Percentiles rank a stretch among this genome's conserved stretches.
Evolutionary conservation across 92 coral and sea anemone genomes (phyloP).

Genomic region (Galaxea fascicularis): DNA sequence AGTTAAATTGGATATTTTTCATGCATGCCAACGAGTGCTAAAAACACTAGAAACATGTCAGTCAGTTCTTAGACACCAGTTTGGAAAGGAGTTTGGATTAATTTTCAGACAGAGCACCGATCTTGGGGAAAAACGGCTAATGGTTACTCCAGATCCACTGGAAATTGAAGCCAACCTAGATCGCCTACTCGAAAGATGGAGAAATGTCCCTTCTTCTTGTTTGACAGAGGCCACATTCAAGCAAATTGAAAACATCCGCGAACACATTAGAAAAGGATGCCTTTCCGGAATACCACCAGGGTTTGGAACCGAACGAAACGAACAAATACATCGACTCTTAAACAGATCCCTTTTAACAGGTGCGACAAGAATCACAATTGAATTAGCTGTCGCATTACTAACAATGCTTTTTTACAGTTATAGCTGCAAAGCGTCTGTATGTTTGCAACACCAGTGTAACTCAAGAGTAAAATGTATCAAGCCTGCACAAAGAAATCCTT

Average conservation of each 20-base stretch:
- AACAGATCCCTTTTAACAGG: constrained; percentile 47
- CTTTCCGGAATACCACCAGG: constrained; percentile 57
- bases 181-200: constrained; percentile 49
- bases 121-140: constrained; percentile 24
- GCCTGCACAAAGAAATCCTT: constrained; percentile 1
- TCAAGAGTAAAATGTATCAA: constrained; percentile 23
- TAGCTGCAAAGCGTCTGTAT: constrained; percentile 26
- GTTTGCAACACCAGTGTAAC: constrained; percentile 23
- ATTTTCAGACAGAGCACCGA: constrained; percentile 29
- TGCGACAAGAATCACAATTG: constrained; percentile 31
- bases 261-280: constrained; percentile 53
- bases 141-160: constrained; percentile 12
- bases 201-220: constrained; percentile 5
- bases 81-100: too few species aligned
- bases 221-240: constrained; percentile 5
- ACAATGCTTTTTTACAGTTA: constrained; percentile 26
- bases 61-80: constrained; percentile 1
- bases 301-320: constrained; percentile 51
- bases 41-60: constrained; percentile 32
- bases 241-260: constrained; percentile 29
- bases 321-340: constrained; percentile 39
- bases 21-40: constrained; percentile 40
- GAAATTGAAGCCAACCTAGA: constrained; percentile 44
- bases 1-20: too few species aligned
- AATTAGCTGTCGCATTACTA: constrained; percentile 44